A percentile compares a stretch with the other conserved stretches of the same genome.
Evolutionary conservation across 2,888 invertebrate genomes (phyloP).

Genomic region (Campopleginae sp.): DNA sequence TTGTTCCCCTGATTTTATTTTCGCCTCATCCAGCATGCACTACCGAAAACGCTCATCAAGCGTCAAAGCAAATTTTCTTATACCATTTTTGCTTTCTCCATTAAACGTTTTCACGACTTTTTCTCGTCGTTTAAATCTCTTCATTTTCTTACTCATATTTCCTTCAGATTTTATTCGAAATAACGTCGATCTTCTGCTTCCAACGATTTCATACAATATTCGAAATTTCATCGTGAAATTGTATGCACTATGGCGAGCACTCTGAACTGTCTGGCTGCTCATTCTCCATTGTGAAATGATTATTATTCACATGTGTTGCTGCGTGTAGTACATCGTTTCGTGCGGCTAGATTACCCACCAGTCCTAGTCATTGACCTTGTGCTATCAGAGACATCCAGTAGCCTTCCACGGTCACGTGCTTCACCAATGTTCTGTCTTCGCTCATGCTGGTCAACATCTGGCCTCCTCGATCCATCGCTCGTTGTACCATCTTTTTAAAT

Average conservation of each 20-base stretch:
- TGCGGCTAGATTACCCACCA: slow-evolving; percentile 35
- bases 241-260: background rate
- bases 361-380: slow-evolving; percentile 11
- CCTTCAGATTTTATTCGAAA: slow-evolving; percentile 8
- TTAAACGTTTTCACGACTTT: slow-evolving; percentile 1
- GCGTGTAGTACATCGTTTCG: slow-evolving; percentile 4
- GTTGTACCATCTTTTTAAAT: background rate
- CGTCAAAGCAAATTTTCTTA: slow-evolving; percentile 31
- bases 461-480: background rate
- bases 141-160: slow-evolving; percentile 7
- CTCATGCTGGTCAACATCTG: background rate
- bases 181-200: slow-evolving; percentile 31
- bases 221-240: background rate
- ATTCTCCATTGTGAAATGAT: slow-evolving; percentile 18
- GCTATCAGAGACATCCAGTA: background rate
- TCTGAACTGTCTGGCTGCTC: slow-evolving; percentile 17
- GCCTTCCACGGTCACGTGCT: slow-evolving; percentile 27
- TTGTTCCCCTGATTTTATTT: slow-evolving; percentile 64
- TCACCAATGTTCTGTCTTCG: slow-evolving; percentile 29
- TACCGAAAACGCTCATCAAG: slow-evolving; percentile 10
- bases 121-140: background rate
- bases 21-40: slow-evolving; percentile 40
- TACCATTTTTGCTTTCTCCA: slow-evolving; percentile 21
- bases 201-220: background rate
- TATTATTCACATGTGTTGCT: slow-evolving; percentile 50